Evolutionary conservation across 2,888 invertebrate genomes (phyloP), one percentile per base, ranked within the genome.

Genomic region (Cantharis lateralis): DNA sequence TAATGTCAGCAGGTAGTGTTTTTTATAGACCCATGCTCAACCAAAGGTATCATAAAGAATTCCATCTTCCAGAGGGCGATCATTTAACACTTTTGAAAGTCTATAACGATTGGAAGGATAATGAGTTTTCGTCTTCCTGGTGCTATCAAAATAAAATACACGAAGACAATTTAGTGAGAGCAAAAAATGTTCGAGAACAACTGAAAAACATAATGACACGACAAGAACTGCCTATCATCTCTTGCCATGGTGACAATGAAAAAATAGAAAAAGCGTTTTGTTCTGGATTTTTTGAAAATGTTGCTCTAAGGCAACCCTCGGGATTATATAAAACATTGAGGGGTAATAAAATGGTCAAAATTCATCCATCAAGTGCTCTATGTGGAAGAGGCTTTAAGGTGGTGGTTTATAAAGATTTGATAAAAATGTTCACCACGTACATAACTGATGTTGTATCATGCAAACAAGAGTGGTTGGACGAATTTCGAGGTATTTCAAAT

Each of bases 111-210:
- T 99, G 99, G 99, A 95, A 97, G 85, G 98, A 98, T 87, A 99
- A 99, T 87, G 98, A 99, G 89, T 99, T 99, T 88, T 98, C 98
- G 0, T 98, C 97, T 87, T 97, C 98, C 0, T 99, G 99, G 99
- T 99, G 99, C 88, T 99, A 98, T 85, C 99, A 99, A 87, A 99
- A 99, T 90, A 99, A 99, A 86, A 97, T 99, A 99, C 99, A 87
- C 91, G 98, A 15, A 98, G 99, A 0, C 98, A 99, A 89, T 99
- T 99, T 89, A 98, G 99, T 0, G 11, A n/a, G 11, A 48, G 32
- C 11, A 48, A 3, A 5, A n/a, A 48, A 48, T 3, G 32, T 48
- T n/a, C 91, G 99, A 63, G 99, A 99, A 88, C 99, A 99, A 87
- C 89, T 99, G 85, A 89, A 99, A 24, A 98, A 98, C 0, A 98